Evolutionary conservation across 2,113 vertebrate species (phyloP).

Genomic region (Crypturellus undulatus): DNA sequence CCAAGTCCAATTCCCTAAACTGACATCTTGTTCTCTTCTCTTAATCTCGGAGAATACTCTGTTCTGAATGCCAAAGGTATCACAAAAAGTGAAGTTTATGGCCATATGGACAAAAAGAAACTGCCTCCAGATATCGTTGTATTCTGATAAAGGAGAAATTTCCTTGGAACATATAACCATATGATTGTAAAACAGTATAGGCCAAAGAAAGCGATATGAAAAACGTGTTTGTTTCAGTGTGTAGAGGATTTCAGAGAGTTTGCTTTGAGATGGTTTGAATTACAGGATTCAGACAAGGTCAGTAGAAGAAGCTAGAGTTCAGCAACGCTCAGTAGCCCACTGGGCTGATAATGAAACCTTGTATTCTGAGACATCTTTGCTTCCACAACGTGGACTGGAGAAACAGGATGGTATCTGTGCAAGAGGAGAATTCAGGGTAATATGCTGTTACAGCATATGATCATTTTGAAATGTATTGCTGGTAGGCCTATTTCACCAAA

Average conservation of each 20-base stretch:
- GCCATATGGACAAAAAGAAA: not conserved
- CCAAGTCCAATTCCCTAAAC: not conserved
- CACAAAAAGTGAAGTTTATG: not conserved
- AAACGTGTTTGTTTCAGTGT: not conserved
- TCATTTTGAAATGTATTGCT: not conserved
- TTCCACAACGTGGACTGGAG: not conserved
- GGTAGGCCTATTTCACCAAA: not conserved
- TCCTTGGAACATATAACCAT: not conserved
- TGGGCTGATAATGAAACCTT: not conserved
- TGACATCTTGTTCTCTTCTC: not conserved
- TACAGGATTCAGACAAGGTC: not conserved
- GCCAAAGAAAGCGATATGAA: not conserved
- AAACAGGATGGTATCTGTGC: not conserved
- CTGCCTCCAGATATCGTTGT: not conserved
- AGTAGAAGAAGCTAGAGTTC: not conserved
- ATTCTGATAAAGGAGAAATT: not conserved
- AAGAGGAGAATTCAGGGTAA: not conserved
- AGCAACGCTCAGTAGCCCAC: not conserved
- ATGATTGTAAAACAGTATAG: not conserved
- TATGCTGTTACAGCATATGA: not conserved
- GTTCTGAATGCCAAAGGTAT: not conserved
- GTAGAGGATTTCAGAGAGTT: not conserved
- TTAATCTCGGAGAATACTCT: not conserved
- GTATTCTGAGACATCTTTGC: not conserved
- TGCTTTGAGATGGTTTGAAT: not conserved